Evolutionary conservation across 1,140 invertebrate species (phyloP).

Genomic region (Octopus bimaculoides): DNA sequence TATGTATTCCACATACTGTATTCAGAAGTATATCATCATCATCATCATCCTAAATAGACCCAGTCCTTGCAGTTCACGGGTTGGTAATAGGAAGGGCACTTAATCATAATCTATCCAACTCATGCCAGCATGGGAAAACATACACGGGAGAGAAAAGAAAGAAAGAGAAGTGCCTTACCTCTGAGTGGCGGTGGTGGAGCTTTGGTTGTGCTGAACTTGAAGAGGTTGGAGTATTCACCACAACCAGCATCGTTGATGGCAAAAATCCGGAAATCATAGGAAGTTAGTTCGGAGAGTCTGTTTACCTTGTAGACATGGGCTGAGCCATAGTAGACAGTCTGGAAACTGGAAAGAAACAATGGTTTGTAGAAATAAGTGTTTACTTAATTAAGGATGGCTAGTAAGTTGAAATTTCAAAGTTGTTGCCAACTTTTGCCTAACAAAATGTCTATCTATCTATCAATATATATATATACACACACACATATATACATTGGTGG

Average conservation of each 20-base stretch:
- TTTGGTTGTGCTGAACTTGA: constrained; percentile 69
- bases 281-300: constrained; percentile 74
- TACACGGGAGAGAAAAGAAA: constrained; percentile 5
- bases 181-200: constrained; percentile 77
- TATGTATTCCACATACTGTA: no score
- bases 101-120: not conserved
- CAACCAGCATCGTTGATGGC: constrained; percentile 80
- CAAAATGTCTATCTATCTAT: no score
- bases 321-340: constrained; percentile 75
- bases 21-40: no score
- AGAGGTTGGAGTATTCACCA: constrained; percentile 72
- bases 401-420: no score
- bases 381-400: no score
- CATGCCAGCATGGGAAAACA: not conserved
- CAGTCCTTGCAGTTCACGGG: no score
- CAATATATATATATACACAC: no score
- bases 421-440: no score
- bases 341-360: constrained; percentile 60
- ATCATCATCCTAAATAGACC: no score
- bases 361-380: no score
- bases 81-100: no score
- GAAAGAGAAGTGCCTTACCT: constrained; percentile 55
- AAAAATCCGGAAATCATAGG: constrained; percentile 78
- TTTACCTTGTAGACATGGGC: constrained; percentile 75
- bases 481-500: no score